phyloP scores from a whole-genome alignment of 2,888 invertebrate genomes.

The Noctua fimbriata region DNA sequence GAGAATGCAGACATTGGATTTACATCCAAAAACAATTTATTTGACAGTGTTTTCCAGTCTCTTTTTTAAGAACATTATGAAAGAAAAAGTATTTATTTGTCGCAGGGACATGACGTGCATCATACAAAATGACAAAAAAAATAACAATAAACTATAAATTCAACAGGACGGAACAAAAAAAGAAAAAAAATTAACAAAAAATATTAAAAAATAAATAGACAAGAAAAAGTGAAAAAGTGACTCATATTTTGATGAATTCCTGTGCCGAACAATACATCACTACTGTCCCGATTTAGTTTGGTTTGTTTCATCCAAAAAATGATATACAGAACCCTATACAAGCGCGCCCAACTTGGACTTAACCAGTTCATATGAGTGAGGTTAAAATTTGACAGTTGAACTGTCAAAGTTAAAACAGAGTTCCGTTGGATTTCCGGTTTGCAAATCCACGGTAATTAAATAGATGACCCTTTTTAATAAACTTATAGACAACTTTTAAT shows the following conservation, averaged over 20 bases:
- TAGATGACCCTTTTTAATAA: slow-evolving; percentile 31
- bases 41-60: neutral
- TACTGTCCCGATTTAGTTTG: neutral
- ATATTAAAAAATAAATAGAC: no score
- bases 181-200: no score
- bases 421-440: neutral
- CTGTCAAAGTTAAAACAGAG: slow-evolving; percentile 30
- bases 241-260: neutral
- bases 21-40: no score
- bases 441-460: slow-evolving; percentile 21
- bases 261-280: neutral
- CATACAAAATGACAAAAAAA: no score
- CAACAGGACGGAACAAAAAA: no score
- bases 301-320: neutral
- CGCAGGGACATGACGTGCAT: no score
- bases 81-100: no score
- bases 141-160: no score
- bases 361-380: slow-evolving; percentile 12
- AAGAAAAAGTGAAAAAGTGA: no score
- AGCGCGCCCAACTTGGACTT: neutral
- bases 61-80: no score
- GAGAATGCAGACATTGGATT: no score
- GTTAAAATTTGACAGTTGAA: slow-evolving; percentile 21
- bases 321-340: neutral
- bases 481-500: slow-evolving; percentile 20